Conservation (phyloP, 2,888 invertebrate species). For the Aelia acuminata region DNA sequence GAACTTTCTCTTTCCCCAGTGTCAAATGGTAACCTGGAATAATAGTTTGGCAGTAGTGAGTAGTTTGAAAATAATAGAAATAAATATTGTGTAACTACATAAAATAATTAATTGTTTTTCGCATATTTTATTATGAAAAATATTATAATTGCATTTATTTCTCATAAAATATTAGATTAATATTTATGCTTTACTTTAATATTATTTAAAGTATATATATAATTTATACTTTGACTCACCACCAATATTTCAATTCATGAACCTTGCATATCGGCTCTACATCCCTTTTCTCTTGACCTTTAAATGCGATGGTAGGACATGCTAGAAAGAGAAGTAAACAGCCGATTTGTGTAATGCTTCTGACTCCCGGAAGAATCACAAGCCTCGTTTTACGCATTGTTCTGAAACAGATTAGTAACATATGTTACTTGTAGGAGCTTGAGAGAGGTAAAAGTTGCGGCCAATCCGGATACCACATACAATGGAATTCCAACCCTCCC, state of each 20-base stretch:
- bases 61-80: not conserved
- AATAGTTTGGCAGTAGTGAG: not conserved
- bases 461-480: too few species aligned
- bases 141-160: not conserved
- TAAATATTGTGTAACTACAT: not conserved
- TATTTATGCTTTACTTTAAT: too few species aligned
- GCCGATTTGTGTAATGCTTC: conserved; percentile 66
- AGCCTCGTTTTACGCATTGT: conserved; percentile 67
- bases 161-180: too few species aligned
- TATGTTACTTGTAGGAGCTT: too few species aligned
- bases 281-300: conserved; percentile 65
- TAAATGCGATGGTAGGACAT: conserved; percentile 66
- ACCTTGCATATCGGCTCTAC: conserved; percentile 63
- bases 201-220: not conserved
- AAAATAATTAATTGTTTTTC: not conserved
- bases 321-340: conserved; percentile 67
- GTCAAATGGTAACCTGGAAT: conserved; percentile 42
- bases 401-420: conserved; percentile 37
- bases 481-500: too few species aligned
- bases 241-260: conserved; percentile 60
- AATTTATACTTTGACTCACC: conserved; percentile 57
- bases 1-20: not conserved
- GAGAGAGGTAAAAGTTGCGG: too few species aligned
- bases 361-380: conserved; percentile 66
- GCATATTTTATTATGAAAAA: not conserved